phyloP scores from a whole-genome alignment of 2,797 vertebrate species.

The Clarias fuscus region DNA sequence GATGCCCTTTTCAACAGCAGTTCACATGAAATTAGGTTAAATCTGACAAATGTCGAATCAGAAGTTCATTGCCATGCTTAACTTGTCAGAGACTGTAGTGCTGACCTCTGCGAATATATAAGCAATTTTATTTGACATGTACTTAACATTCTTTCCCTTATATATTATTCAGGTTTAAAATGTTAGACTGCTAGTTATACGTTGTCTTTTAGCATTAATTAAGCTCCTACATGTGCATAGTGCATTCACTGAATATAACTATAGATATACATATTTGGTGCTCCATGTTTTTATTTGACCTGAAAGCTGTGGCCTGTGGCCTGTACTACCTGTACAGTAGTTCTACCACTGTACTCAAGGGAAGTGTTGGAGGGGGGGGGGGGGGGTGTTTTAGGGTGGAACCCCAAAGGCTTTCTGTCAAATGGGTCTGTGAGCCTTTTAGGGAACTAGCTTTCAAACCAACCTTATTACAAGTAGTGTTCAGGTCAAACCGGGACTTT shows the following conservation, averaged over 20 bases:
- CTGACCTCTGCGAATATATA: constrained; percentile 33
- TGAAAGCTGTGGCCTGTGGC: neutral
- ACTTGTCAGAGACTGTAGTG: constrained; percentile 8
- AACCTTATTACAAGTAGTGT: neutral
- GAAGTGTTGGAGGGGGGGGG: too few relatives aligned
- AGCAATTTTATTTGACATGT: constrained; percentile 37
- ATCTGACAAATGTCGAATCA: constrained; percentile 44
- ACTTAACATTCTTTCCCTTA: neutral
- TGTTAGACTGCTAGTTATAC: constrained; percentile 2
- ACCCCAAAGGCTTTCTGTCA: neutral
- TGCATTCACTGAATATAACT: neutral
- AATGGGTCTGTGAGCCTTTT: neutral
- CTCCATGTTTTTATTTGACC: neutral
- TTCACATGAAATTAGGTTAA: constrained; percentile 45
- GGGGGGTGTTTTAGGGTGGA: too few relatives aligned
- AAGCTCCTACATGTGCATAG: neutral
- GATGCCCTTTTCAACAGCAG: constrained; percentile 40
- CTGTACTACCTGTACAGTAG: too few relatives aligned
- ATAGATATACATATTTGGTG: neutral
- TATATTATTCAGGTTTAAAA: constrained; percentile 51
- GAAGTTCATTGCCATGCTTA: constrained; percentile 41
- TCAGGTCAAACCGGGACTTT: too few relatives aligned
- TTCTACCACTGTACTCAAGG: neutral
- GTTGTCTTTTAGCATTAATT: neutral
- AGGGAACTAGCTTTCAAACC: neutral